These are phyloP conservation scores for Oxytorus armatus DNA, from an alignment of 2,888 invertebrate genomes.

Conservation along the genomic window DNA sequence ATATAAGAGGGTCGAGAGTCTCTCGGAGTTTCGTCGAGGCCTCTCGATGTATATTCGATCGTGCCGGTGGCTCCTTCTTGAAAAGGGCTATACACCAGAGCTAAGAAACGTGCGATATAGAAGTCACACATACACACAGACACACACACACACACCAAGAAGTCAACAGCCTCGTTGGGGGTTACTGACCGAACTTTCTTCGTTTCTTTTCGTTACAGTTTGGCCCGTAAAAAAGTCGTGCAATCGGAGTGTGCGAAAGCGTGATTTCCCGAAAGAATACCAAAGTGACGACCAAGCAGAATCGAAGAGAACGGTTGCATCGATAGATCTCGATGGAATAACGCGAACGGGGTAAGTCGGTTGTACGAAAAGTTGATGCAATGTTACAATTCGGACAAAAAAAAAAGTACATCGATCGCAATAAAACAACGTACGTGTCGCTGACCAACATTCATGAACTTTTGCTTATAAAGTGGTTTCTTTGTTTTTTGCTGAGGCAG, in stretches of 20 bases:
- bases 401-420: slow-evolving; percentile 10
- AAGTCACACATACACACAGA: slow-evolving; percentile 21
- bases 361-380: slow-evolving; percentile 7
- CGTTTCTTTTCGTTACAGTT: slow-evolving; percentile 62
- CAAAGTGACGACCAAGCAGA: slow-evolving; percentile 37
- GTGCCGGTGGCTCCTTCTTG: neutral
- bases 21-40: slow-evolving; percentile 32
- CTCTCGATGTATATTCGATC: slow-evolving; percentile 34
- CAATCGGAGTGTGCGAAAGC: slow-evolving; percentile 17
- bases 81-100: neutral
- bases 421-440: neutral
- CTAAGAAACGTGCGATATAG: slow-evolving; percentile 13
- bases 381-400: neutral
- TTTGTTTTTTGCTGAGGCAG: slow-evolving; percentile 71
- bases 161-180: slow-evolving; percentile 59
- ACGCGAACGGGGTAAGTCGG: slow-evolving; percentile 50
- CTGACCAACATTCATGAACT: no score
- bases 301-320: slow-evolving; percentile 42
- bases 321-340: slow-evolving; percentile 61
- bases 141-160: no score
- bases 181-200: slow-evolving; percentile 64
- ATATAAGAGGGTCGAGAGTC: slow-evolving; percentile 53
- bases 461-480: neutral
- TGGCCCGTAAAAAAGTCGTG: slow-evolving; percentile 25
- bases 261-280: slow-evolving; percentile 18